Evolutionary conservation across 2,888 invertebrate species (phyloP).

Genomic region (Adineta ricciae): DNA sequence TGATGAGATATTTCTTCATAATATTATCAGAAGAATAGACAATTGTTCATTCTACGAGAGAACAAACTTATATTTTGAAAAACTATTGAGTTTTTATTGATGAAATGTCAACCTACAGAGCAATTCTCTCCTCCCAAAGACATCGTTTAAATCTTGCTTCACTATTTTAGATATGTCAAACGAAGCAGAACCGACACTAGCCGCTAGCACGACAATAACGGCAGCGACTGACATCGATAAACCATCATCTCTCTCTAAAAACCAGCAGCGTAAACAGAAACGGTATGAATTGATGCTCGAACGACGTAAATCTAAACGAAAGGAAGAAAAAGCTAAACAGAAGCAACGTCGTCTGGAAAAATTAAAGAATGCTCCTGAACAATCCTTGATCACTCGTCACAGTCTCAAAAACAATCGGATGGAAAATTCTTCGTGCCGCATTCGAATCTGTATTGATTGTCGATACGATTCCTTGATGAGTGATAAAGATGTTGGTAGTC

Average conservation of each 20-base stretch:
- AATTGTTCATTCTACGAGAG: too few species aligned
- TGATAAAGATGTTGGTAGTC: constrained; percentile 55
- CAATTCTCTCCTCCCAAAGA: too few species aligned
- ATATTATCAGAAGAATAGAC: too few species aligned
- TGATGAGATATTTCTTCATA: too few species aligned
- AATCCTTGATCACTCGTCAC: not conserved
- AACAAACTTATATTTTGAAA: too few species aligned
- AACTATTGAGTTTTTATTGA: too few species aligned
- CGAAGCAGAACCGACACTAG: not conserved
- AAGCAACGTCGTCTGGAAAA: constrained; percentile 24
- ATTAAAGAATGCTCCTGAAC: not conserved
- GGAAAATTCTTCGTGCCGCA: constrained; percentile 57
- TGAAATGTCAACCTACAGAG: too few species aligned
- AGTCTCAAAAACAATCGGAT: constrained; percentile 24
- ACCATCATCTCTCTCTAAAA: constrained; percentile 14
- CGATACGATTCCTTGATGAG: constrained; percentile 83
- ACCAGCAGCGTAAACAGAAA: constrained; percentile 28
- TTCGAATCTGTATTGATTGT: constrained; percentile 71
- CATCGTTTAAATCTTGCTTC: not conserved
- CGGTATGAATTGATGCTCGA: constrained; percentile 22
- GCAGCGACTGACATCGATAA: not conserved
- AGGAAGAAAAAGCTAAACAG: constrained; percentile 6
- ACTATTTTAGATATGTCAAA: not conserved
- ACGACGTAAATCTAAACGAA: constrained; percentile 21
- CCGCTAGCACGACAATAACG: too few species aligned